phyloP scores from a whole-genome alignment of 1,140 invertebrate genomes.

The Elymnias hypermnestra region DNA sequence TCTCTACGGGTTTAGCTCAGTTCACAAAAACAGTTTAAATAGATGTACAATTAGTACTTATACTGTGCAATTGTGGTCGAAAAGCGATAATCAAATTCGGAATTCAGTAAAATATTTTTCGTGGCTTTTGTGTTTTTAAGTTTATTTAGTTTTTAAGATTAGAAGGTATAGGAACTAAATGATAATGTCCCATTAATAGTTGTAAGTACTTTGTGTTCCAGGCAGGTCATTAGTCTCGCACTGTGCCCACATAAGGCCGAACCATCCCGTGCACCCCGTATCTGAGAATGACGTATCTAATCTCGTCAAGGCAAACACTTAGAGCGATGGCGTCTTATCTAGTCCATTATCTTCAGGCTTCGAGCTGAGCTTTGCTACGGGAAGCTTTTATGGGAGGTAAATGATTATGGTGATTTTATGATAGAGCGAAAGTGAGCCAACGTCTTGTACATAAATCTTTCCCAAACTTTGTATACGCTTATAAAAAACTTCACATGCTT shows the following conservation, averaged over 20 bases:
- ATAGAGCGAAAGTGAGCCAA: slow-evolving; percentile 4
- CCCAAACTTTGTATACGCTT: not conserved
- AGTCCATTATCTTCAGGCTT: slow-evolving; percentile 13
- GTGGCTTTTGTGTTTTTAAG: no score
- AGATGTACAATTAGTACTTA: no score
- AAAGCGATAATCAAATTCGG: no score
- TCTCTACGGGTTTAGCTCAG: no score
- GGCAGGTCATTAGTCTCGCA: slow-evolving; percentile 1
- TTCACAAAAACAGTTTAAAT: no score
- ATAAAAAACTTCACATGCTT: no score
- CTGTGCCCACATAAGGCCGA: not conserved
- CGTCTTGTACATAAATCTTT: not conserved
- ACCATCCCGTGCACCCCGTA: slow-evolving; percentile 8
- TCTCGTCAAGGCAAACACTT: slow-evolving; percentile 37
- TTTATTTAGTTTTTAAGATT: no score
- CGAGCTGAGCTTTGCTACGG: slow-evolving; percentile 2
- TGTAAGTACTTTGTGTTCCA: not conserved
- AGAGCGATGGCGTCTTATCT: slow-evolving; percentile 21
- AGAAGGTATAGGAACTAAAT: no score
- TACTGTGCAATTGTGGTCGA: no score
- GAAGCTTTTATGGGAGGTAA: slow-evolving; percentile 6
- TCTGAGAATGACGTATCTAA: slow-evolving; percentile 24
- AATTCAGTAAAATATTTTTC: no score
- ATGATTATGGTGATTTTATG: slow-evolving; percentile 6
- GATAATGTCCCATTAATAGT: no score